phyloP scores from a whole-genome alignment of 2,888 invertebrate species.

The Drosophila engyochracea region DNA sequence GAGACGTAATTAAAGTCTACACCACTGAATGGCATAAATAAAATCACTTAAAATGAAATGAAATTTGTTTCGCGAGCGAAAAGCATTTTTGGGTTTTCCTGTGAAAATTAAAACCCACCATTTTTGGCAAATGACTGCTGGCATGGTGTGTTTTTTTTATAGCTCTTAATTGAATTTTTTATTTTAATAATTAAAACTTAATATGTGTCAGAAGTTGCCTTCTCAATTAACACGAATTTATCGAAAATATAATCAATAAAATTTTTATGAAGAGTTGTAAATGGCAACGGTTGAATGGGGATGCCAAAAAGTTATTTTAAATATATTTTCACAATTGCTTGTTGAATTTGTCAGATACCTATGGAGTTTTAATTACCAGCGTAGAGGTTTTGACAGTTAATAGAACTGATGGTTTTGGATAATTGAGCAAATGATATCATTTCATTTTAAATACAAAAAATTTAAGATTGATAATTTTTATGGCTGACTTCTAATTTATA shows the following conservation, averaged over 20 bases:
- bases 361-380: not conserved
- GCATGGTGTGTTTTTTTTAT: conserved; percentile 1
- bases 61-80: conserved; percentile 22
- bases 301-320: conserved; percentile 4
- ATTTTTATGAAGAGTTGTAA: not conserved
- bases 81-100: conserved; percentile 16
- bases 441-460: not conserved
- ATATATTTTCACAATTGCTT: conserved; percentile 6
- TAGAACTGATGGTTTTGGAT: not conserved
- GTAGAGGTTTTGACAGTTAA: not conserved
- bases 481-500: not conserved
- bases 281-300: not conserved
- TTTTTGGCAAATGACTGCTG: not conserved
- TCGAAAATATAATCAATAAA: conserved; percentile 4
- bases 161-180: not conserved
- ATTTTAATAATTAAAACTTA: conserved; percentile 16
- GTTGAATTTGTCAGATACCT: too few species aligned
- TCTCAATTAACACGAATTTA: conserved; percentile 33
- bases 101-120: not conserved
- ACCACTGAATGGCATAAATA: conserved; percentile 13
- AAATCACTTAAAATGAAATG: conserved; percentile 43
- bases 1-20: not conserved
- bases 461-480: not conserved
- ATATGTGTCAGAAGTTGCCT: conserved; percentile 18
- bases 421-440: not conserved